These are phyloP conservation scores for Eidolon helvum DNA, from an alignment of 2,113 vertebrate genomes.

Conservation along the genomic window DNA sequence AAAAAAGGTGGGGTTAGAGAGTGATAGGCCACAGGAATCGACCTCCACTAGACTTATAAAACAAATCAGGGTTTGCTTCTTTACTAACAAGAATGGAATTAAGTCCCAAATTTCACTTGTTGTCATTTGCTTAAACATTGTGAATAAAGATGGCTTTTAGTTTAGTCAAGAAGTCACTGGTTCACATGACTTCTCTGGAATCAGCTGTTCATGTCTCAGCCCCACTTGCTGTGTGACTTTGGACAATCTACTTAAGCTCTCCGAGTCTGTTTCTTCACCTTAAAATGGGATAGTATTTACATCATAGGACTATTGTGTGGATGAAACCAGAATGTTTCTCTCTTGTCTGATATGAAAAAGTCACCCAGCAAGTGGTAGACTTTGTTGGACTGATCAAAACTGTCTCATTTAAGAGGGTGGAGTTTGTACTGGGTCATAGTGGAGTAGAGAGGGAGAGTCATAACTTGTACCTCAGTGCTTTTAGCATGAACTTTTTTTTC, in stretches of 20 bases:
- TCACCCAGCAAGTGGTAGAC: background rate
- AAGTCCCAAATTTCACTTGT: background rate
- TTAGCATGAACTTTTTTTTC: background rate
- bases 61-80: slow-evolving; percentile 1
- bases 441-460: background rate
- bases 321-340: background rate
- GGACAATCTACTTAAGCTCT: background rate
- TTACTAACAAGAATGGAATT: background rate
- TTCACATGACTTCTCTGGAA: background rate
- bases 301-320: background rate
- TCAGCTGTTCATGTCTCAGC: background rate
- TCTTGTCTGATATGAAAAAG: background rate
- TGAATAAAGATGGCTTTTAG: background rate
- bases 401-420: background rate
- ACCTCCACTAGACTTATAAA: background rate
- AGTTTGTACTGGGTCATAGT: background rate
- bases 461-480: background rate
- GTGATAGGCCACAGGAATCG: background rate
- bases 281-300: background rate
- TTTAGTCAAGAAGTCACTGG: background rate
- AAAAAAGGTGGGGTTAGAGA: background rate
- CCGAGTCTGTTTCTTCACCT: background rate
- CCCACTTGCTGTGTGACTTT: background rate
- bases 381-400: background rate
- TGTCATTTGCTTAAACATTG: background rate